These are phyloP conservation scores for Pyrocephalus nanus DNA, from an alignment of 2,797 vertebrate species.

Conservation along the genomic window DNA sequence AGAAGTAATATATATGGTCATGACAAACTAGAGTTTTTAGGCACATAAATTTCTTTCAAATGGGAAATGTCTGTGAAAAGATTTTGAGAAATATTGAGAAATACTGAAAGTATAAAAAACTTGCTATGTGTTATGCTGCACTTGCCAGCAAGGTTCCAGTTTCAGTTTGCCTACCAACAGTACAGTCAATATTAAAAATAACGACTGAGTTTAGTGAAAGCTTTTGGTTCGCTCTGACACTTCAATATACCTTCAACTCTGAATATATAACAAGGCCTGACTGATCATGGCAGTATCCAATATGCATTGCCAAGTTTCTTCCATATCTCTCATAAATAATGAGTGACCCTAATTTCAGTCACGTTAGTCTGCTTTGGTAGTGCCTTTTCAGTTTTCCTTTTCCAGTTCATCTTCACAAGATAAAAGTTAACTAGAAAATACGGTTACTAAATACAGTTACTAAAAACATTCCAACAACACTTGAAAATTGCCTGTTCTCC, in stretches of 20 bases:
- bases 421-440: background rate
- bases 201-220: background rate
- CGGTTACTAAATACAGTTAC: background rate
- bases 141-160: background rate
- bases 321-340: background rate
- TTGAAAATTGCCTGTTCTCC: background rate
- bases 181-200: background rate
- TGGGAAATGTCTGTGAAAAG: background rate
- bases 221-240: background rate
- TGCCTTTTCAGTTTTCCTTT: background rate
- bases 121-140: background rate
- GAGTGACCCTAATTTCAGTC: background rate
- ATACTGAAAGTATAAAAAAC: background rate
- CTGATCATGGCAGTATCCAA: background rate
- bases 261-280: background rate
- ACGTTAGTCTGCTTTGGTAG: background rate
- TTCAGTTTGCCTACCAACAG: background rate
- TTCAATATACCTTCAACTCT: background rate
- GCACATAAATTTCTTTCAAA: background rate
- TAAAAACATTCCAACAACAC: background rate
- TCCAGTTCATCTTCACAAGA: background rate
- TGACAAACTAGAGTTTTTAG: background rate
- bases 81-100: background rate
- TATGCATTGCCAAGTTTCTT: background rate
- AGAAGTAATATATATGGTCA: background rate